Base-by-base conservation (phyloP, 2,797 vertebrate genomes). In the Knipowitschia caucasica region DNA sequence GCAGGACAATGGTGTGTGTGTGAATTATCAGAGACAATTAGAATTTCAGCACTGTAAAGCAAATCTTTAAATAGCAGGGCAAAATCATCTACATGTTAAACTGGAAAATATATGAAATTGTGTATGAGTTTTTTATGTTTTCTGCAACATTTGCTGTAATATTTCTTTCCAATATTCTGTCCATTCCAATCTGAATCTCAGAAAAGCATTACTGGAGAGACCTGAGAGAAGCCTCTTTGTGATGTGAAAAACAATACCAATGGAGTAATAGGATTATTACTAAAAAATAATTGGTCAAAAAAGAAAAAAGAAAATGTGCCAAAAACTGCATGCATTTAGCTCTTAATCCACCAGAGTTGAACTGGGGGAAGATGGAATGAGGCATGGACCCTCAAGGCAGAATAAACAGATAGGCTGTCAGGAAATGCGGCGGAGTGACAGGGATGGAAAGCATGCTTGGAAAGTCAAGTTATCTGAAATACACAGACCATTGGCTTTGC, bases 321-420 rank as follows among this genome's bases (percentile, higher is more conserved):
- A 65, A 64, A 58, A 62, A 72, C 34, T 58, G 62, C 62, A 73
- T 63, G 75, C 69, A 75, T 67, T 67, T 75, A 50, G 62, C 58
- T 62, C 55, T 69, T 69, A 81, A 83, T 84, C 80, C 73, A 56
- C 46, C 65, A 26, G 53, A 63, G 62, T 62, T 76, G 66, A 61
- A 72, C 66, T 61, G 62, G 42, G 45, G 38, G 51, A 62, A 65
- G 67, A 75, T 62, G 49, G 73, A 53, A 69, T 50, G 68, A 77
- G 66, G 67, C 71, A 60, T 5, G 15, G 67, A 78, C 53, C 78
- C 70, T 62, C 26, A 58, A 75, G 58, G 52, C 71, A 64, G 75
- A 75, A 71, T 71, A 80, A 75, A 79, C 61, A 82, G 66, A 76
- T 61, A 51, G 34, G 53, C 77, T 73, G 75, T 69, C 73, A 80